Conservation (phyloP, 1,140 invertebrate genomes). For the Sitophilus oryzae region DNA sequence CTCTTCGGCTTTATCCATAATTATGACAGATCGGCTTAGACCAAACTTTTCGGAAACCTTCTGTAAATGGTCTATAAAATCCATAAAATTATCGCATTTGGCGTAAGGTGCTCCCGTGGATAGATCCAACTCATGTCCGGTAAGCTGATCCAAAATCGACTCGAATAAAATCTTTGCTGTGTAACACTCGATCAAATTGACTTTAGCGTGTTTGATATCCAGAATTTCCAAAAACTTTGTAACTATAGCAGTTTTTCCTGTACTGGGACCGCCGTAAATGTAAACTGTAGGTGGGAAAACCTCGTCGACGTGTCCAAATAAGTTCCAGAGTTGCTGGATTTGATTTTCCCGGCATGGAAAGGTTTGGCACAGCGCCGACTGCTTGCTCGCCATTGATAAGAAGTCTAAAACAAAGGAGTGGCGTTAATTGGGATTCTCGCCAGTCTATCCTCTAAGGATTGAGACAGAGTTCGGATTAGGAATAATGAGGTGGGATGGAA, state of each 20-base stretch:
- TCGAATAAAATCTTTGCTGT: slow-evolving; percentile 70
- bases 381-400: not conserved
- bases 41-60: slow-evolving; percentile 36
- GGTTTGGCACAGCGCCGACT: not conserved
- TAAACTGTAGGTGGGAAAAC: slow-evolving; percentile 61
- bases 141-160: slow-evolving; percentile 61
- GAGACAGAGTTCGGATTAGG: not conserved
- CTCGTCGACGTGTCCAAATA: slow-evolving; percentile 54
- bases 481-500: not conserved
- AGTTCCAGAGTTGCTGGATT: slow-evolving; percentile 52
- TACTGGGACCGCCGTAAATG: slow-evolving; percentile 70
- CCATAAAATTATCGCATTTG: slow-evolving; percentile 67
- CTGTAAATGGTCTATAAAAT: slow-evolving; percentile 60
- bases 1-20: slow-evolving; percentile 75
- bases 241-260: slow-evolving; percentile 71
- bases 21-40: slow-evolving; percentile 53
- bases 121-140: slow-evolving; percentile 40
- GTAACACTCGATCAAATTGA: slow-evolving; percentile 82
- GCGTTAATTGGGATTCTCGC: not conserved
- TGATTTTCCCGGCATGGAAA: slow-evolving; percentile 56
- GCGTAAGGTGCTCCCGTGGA: slow-evolving; percentile 40
- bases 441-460: not conserved
- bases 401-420: not conserved
- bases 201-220: slow-evolving; percentile 55
- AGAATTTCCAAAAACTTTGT: slow-evolving; percentile 53